Evolutionary conservation across 2,113 vertebrate genomes (phyloP).

Genomic region (Phocoena sinus): DNA sequence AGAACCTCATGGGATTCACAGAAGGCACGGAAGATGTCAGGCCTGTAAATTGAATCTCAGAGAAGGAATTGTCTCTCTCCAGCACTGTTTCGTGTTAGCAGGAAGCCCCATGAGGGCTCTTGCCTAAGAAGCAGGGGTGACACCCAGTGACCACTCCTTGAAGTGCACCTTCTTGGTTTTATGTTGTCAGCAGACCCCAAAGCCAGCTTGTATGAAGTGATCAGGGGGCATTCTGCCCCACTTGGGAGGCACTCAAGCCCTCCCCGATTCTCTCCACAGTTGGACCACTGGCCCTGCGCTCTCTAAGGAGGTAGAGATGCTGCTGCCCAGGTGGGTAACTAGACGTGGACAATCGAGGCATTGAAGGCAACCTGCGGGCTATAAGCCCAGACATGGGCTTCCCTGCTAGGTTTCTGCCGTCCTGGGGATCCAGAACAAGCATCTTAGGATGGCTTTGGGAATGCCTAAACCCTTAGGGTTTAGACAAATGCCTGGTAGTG

Average conservation of each 20-base stretch:
- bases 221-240: not conserved
- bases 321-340: not conserved
- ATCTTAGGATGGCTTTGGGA: not conserved
- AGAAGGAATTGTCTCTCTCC: not conserved
- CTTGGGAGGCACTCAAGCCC: not conserved
- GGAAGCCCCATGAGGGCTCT: not conserved
- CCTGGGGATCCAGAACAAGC: not conserved
- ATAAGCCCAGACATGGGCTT: not conserved
- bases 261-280: accelerated
- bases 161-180: not conserved
- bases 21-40: not conserved
- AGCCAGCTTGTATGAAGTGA: not conserved
- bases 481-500: not conserved
- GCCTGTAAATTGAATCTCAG: not conserved
- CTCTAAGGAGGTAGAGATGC: not conserved
- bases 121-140: slow-evolving; percentile 25
- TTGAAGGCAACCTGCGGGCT: not conserved
- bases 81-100: not conserved
- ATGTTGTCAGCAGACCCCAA: not conserved
- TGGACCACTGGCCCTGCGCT: not conserved
- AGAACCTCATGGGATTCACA: not conserved
- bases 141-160: slow-evolving; percentile 42
- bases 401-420: not conserved
- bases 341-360: not conserved
- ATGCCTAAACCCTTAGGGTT: not conserved